phyloP scores from a whole-genome alignment of 2,113 vertebrate species.

The Gyps fulvus region DNA sequence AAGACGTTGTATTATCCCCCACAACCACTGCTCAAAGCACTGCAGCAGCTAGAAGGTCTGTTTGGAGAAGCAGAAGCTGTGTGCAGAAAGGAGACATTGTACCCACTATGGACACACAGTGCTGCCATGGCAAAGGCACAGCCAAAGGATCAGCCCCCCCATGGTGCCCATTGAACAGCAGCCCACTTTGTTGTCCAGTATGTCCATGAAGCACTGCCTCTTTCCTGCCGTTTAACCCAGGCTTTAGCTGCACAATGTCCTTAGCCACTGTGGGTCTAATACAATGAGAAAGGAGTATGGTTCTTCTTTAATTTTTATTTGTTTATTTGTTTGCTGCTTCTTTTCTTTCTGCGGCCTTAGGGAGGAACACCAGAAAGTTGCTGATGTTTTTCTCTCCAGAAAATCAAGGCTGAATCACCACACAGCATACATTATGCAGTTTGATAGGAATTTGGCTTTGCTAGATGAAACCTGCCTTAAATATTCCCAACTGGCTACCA shows the following conservation, averaged over 20 bases:
- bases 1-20: not conserved
- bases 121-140: not conserved
- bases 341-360: slow-evolving; percentile 67
- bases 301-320: not conserved
- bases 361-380: slow-evolving; percentile 87
- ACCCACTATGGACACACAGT: not conserved
- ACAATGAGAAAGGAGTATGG: not conserved
- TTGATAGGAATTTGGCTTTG: slow-evolving; percentile 85
- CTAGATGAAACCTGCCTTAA: slow-evolving; percentile 83
- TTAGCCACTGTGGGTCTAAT: not conserved
- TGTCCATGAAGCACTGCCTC: not conserved
- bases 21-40: not conserved
- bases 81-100: not conserved
- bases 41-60: not conserved
- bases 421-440: slow-evolving; percentile 84
- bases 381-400: slow-evolving; percentile 85
- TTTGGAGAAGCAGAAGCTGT: not conserved
- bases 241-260: not conserved
- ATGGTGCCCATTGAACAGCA: not conserved
- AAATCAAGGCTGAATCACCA: slow-evolving; percentile 85
- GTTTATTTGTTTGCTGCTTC: not conserved
- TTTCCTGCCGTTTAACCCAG: not conserved
- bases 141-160: not conserved
- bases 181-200: not conserved
- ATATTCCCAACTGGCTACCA: slow-evolving; percentile 74